Percentiles rank a stretch among this genome's conserved stretches.
phyloP scores from a whole-genome alignment of 2,113 vertebrate genomes.

The Crotalus helleri region DNA sequence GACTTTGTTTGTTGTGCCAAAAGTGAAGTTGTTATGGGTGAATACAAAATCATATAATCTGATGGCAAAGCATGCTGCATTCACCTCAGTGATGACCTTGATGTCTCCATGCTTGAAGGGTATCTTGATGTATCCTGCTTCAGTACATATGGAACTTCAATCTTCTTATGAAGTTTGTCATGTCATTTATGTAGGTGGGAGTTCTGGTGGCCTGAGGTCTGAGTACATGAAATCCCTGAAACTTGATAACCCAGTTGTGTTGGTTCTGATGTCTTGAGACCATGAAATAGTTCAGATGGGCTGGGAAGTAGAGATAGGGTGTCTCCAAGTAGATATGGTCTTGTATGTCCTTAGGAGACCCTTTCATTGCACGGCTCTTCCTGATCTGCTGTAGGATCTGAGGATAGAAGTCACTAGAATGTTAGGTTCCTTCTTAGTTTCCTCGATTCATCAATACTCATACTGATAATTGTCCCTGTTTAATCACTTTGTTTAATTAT shows the following conservation, averaged over 20 bases:
- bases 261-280: not conserved
- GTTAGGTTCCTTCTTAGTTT: not conserved
- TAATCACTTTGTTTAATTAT: not conserved
- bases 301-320: not conserved
- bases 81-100: not conserved
- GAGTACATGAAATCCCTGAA: not conserved
- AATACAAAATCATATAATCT: not conserved
- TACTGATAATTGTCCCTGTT: not conserved
- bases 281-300: not conserved
- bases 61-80: not conserved
- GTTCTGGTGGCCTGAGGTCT: not conserved
- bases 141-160: not conserved
- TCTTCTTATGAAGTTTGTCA: not conserved
- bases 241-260: not conserved
- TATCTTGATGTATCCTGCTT: not conserved
- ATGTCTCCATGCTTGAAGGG: not conserved
- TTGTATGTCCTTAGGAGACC: not conserved
- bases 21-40: not conserved
- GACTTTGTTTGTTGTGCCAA: not conserved
- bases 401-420: not conserved
- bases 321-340: not conserved
- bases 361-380: not conserved
- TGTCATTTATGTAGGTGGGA: not conserved
- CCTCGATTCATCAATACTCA: not conserved
- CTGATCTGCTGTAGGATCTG: not conserved